Conservation (phyloP, 2,797 vertebrate genomes). For the Anableps anableps region DNA sequence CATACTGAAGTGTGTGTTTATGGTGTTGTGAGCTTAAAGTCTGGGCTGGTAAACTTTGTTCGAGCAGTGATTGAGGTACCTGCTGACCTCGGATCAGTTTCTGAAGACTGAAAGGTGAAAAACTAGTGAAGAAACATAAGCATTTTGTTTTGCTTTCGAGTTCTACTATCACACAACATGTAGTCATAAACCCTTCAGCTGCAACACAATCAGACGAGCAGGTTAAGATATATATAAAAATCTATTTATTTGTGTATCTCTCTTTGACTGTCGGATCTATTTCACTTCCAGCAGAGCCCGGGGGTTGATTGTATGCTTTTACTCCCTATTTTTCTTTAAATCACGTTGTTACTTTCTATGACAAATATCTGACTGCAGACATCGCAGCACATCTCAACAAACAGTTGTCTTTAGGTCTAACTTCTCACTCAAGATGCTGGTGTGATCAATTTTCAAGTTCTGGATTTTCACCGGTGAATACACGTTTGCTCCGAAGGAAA, state of each 20-base stretch:
- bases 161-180: conserved; percentile 21
- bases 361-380: conserved; percentile 37
- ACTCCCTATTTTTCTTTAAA: conserved; percentile 36
- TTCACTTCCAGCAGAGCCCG: conserved; percentile 62
- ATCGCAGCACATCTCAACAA: conserved; percentile 21
- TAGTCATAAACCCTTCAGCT: conserved; percentile 37
- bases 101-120: conserved; percentile 27
- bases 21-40: conserved; percentile 52
- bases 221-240: conserved; percentile 45
- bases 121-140: conserved; percentile 24
- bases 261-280: conserved; percentile 54
- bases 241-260: conserved; percentile 68
- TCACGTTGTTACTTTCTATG: conserved; percentile 49
- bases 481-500: conserved; percentile 25
- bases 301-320: conserved; percentile 67
- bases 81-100: conserved; percentile 34
- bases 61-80: conserved; percentile 37
- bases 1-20: conserved; percentile 57
- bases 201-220: conserved; percentile 41
- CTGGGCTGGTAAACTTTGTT: conserved; percentile 41
- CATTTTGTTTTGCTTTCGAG: conserved; percentile 37
- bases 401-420: conserved; percentile 19
- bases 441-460: not conserved
- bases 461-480: not conserved
- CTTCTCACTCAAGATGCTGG: conserved; percentile 11